Conservation (phyloP, 2,888 invertebrate genomes). For the Mimachlamys varia region DNA sequence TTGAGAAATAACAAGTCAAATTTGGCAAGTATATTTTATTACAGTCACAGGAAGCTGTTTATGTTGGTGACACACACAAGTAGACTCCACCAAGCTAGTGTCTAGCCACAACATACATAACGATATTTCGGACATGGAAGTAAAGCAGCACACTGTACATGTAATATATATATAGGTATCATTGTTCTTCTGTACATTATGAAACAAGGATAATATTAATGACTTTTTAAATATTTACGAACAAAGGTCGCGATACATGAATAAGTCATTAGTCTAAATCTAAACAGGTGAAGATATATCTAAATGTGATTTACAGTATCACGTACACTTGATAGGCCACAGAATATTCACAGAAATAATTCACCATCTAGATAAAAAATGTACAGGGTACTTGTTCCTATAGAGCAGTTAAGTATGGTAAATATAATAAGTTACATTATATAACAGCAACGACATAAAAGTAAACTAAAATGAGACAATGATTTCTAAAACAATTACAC, state of each 20-base stretch:
- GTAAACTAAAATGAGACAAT: no score
- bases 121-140: constrained; percentile 26
- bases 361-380: no score
- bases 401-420: no score
- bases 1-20: neutral
- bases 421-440: no score
- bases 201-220: neutral
- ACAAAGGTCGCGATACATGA: neutral
- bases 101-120: neutral
- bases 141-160: neutral
- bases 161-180: neutral
- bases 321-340: no score
- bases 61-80: neutral
- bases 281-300: no score
- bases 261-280: no score
- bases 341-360: no score
- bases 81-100: neutral
- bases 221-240: neutral
- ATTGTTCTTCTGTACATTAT: neutral
- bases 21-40: constrained; percentile 8
- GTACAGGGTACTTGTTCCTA: no score
- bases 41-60: neutral
- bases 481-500: no score
- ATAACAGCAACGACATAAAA: no score
- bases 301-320: no score